phyloP scores from a whole-genome alignment of 2,113 vertebrate genomes.

The Vicugna pacos region DNA sequence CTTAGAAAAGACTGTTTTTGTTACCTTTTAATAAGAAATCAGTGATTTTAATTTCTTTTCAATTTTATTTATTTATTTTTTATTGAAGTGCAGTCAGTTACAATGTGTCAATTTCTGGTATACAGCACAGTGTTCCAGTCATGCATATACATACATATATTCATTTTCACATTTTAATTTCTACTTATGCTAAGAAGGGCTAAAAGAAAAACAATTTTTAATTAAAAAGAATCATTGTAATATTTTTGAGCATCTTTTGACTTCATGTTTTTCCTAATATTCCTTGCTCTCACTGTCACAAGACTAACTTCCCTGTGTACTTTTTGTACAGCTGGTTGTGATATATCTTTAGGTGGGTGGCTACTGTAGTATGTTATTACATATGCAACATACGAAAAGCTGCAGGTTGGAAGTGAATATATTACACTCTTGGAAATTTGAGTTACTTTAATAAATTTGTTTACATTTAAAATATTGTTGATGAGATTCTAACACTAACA shows the following conservation, averaged over 20 bases:
- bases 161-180: not conserved
- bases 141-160: too few relatives aligned
- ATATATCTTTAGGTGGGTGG: not conserved
- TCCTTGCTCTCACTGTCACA: not conserved
- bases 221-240: not conserved
- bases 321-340: constrained; percentile 18
- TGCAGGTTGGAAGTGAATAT: constrained; percentile 36
- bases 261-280: not conserved
- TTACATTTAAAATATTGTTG: not conserved
- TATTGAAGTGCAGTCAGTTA: too few relatives aligned
- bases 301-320: not conserved
- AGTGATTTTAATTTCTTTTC: not conserved
- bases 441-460: not conserved
- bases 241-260: not conserved
- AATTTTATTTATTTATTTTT: too few relatives aligned
- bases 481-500: not conserved
- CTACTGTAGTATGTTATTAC: not conserved
- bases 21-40: not conserved
- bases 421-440: not conserved
- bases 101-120: too few relatives aligned
- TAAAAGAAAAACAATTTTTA: not conserved
- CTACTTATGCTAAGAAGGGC: not conserved
- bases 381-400: not conserved
- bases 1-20: not conserved
- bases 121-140: too few relatives aligned